Evolutionary conservation across 2,888 invertebrate genomes (phyloP), one percentile per base, ranked within the genome.

Genomic region (Xanthia togata): DNA sequence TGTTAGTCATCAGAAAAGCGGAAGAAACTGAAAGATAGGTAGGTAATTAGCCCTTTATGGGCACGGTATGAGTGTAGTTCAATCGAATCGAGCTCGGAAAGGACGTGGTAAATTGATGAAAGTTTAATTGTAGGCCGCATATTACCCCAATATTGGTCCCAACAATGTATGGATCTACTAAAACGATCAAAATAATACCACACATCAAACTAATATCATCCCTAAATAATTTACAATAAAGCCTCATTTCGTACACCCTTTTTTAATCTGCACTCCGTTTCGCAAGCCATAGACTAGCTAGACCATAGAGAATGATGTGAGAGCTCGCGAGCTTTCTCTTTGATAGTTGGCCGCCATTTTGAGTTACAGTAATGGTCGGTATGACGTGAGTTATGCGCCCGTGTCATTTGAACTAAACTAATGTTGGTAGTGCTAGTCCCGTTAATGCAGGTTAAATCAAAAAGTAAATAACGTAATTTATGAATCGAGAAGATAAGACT

Each of bases 321-420:
- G 95, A 95, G 94, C 92, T 92, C 89, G 92, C 93, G 86, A 93
- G 95, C 95, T 96, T 96, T 96, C 96, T 94, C 95, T 96, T 95
- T 96, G 96, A 95, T 95, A 95, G 91, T 93, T 93, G 92, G 89
- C 96, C 96, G 96, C 96, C 94, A 95, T 96, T 96, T 95, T 96
- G 95, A 96, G 93, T 95, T 96, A 95, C 94, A 93, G 92, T 95
- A 95, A 96, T 96, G 94, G 95, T 89, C 87, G 89, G 88, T 90
- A 90, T 92, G 93, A 92, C 93, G 92, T 95, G 96, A 96, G 92
- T 95, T 95, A 96, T 96, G 93, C 89, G 93, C 90, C 90, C 93
- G 92, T 94, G 95, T 95, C 95, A 93, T 93, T 94, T 91, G 84
- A 88, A 90, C 91, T 92, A 94, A 94, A 95, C 91, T 95, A 94